phyloP scores from a whole-genome alignment of 2,888 invertebrate genomes.

The Halocaridina rubra region DNA sequence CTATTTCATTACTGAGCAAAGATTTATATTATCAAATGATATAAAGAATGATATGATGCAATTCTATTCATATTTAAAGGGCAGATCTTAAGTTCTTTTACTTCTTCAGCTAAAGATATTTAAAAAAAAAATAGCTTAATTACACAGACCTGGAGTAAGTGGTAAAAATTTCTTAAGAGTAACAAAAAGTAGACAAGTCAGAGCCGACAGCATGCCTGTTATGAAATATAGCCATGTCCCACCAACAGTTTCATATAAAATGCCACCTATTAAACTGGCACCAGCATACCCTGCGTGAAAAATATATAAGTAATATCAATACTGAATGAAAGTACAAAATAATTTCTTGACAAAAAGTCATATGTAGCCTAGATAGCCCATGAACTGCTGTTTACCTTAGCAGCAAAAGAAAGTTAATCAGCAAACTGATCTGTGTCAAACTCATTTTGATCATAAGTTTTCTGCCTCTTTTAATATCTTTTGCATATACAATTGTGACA shows the following conservation, averaged over 20 bases:
- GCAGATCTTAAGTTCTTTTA: too few relatives aligned
- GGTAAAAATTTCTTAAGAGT: background rate
- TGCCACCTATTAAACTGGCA: conserved; percentile 31
- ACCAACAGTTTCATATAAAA: conserved; percentile 23
- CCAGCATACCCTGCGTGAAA: conserved; percentile 36
- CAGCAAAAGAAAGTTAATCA: too few relatives aligned
- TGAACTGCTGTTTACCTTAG: too few relatives aligned
- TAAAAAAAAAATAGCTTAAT: too few relatives aligned
- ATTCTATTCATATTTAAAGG: too few relatives aligned
- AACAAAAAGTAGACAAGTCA: conserved; percentile 15
- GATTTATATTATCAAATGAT: too few relatives aligned
- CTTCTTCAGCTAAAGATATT: too few relatives aligned
- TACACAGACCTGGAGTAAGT: background rate
- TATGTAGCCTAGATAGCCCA: too few relatives aligned
- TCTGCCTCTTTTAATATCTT: background rate
- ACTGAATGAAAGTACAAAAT: background rate
- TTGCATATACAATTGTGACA: background rate
- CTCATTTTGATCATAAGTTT: background rate
- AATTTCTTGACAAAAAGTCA: too few relatives aligned
- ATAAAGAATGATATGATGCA: too few relatives aligned
- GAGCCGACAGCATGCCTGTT: background rate
- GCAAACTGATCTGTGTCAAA: background rate
- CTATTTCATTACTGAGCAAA: too few relatives aligned
- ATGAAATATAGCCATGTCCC: conserved; percentile 18
- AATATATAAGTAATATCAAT: background rate